Conservation (phyloP, 2,113 vertebrate genomes). For the Xiphorhynchus elegans region DNA sequence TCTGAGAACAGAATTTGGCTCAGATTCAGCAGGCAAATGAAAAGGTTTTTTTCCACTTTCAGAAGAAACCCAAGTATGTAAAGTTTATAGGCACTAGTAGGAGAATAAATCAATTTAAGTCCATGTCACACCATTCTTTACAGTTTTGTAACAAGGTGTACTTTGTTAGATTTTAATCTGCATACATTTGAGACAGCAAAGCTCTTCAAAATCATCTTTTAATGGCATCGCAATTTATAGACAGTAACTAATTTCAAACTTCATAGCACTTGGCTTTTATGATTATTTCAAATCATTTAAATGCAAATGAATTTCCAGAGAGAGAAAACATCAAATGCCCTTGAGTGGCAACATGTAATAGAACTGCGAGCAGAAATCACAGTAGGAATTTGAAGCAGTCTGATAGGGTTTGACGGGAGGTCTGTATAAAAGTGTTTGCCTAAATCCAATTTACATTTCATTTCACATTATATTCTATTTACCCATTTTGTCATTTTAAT, state of each 20-base stretch:
- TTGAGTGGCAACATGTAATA: constrained; percentile 85
- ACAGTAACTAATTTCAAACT: constrained; percentile 92
- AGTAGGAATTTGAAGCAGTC: constrained; percentile 72
- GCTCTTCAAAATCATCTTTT: constrained; percentile 86
- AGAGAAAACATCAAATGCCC: constrained; percentile 87
- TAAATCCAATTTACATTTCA: constrained; percentile 85
- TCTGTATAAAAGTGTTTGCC: constrained; percentile 77
- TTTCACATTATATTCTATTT: constrained; percentile 80
- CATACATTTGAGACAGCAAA: constrained; percentile 82
- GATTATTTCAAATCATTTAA: constrained; percentile 91
- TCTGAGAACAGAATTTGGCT: constrained; percentile 52
- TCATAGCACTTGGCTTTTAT: constrained; percentile 91
- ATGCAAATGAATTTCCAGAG: constrained; percentile 89
- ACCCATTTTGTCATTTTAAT: constrained; percentile 80
- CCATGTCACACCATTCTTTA: constrained; percentile 76
- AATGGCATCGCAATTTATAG: constrained; percentile 86
- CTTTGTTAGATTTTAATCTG: constrained; percentile 87
- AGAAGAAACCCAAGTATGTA: constrained; percentile 68
- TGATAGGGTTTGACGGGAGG: constrained; percentile 77
- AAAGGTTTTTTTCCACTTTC: constrained; percentile 49
- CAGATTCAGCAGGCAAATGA: constrained; percentile 35
- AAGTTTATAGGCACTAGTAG: constrained; percentile 72
- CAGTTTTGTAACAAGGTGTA: constrained; percentile 85
- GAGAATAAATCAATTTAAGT: constrained; percentile 81
- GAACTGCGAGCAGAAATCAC: constrained; percentile 73